phyloP scores from a whole-genome alignment of 2,888 invertebrate species.

The Perizoma affinitatum region DNA sequence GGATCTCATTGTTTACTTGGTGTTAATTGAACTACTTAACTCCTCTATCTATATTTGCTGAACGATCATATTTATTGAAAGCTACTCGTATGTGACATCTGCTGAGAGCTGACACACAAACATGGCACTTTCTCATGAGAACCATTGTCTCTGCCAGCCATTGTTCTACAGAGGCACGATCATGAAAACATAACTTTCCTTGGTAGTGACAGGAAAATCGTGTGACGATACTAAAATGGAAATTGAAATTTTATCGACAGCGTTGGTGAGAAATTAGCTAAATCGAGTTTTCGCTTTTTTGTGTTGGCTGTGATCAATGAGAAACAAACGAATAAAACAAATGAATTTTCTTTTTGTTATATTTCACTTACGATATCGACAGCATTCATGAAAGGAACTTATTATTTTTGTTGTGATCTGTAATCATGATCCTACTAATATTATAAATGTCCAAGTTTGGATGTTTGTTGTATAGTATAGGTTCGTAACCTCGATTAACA shows the following conservation, averaged over 20 bases:
- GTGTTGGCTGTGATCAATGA: constrained; percentile 2
- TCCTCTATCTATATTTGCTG: constrained; percentile 13
- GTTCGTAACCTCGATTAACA: too few species aligned
- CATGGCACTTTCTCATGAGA: constrained; percentile 68
- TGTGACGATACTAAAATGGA: constrained; percentile 31
- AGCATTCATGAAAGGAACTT: background rate
- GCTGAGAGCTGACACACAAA: constrained; percentile 47
- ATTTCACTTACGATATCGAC: constrained; percentile 10
- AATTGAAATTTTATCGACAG: constrained; percentile 24
- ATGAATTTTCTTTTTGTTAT: too few species aligned
- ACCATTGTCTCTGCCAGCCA: constrained; percentile 49
- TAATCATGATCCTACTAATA: too few species aligned
- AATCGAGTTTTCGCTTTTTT: constrained; percentile 16
- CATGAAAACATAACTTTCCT: constrained; percentile 59
- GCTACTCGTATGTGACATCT: constrained; percentile 24
- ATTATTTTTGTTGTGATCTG: background rate
- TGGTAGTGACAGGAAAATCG: constrained; percentile 50
- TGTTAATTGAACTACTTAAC: constrained; percentile 9
- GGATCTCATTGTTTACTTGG: too few species aligned
- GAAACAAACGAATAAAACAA: too few species aligned
- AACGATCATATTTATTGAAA: constrained; percentile 24
- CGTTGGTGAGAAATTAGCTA: constrained; percentile 7
- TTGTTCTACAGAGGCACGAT: constrained; percentile 45
- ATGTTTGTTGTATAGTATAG: too few species aligned
- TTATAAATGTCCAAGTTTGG: too few species aligned